phyloP scores from a whole-genome alignment of 1,140 invertebrate genomes.

The Trissolcus basalis region DNA sequence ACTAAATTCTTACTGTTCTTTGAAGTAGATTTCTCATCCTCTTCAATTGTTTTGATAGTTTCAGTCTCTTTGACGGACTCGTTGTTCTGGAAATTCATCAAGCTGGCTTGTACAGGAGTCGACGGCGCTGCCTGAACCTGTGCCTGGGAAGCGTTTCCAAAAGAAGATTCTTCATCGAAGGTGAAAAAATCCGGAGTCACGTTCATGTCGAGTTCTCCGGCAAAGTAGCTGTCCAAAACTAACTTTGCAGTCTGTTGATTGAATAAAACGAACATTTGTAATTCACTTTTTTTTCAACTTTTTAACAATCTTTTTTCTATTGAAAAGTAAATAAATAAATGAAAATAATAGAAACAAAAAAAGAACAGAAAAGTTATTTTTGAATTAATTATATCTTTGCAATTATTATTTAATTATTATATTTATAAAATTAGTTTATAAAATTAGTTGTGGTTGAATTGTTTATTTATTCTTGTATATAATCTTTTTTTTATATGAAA shows the following conservation, averaged over 20 bases:
- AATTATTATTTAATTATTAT: too few species aligned
- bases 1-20: slow-evolving; percentile 56
- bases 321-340: too few species aligned
- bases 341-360: not conserved
- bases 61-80: slow-evolving; percentile 69
- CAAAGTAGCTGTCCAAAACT: slow-evolving; percentile 89
- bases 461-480: too few species aligned
- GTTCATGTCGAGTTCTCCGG: slow-evolving; percentile 77
- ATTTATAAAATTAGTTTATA: too few species aligned
- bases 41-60: slow-evolving; percentile 60
- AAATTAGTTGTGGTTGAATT: too few species aligned
- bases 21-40: slow-evolving; percentile 54
- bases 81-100: slow-evolving; percentile 67
- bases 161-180: slow-evolving; percentile 73
- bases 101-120: slow-evolving; percentile 58
- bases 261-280: too few species aligned
- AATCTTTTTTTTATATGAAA: too few species aligned
- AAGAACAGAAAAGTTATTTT: too few species aligned
- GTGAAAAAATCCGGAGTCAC: slow-evolving; percentile 75
- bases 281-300: too few species aligned
- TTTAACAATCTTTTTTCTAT: not conserved
- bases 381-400: too few species aligned
- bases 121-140: slow-evolving; percentile 59
- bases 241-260: slow-evolving; percentile 87
- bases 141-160: slow-evolving; percentile 54